A percentile compares a stretch with the other conserved stretches of the same genome.
These are phyloP conservation scores for Erannis defoliaria DNA, from an alignment of 2,888 invertebrate species.

Conservation along the genomic window DNA sequence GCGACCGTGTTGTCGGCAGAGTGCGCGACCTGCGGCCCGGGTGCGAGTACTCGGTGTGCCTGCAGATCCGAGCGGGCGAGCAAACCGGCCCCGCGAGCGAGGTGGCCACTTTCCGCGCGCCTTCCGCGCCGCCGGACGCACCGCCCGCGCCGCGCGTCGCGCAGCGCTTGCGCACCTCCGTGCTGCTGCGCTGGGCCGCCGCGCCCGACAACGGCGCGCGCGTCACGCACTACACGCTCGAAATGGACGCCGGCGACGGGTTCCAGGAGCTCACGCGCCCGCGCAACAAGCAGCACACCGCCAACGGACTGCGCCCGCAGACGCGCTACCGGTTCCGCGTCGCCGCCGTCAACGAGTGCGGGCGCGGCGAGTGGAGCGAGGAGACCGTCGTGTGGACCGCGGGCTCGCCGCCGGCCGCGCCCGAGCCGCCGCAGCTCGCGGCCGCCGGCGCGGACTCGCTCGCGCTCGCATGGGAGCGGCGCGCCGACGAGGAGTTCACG, in stretches of 20 bases:
- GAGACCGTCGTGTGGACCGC: conserved; percentile 90
- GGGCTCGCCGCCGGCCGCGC: conserved; percentile 93
- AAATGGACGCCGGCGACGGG: conserved; percentile 91
- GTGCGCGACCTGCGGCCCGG: conserved; percentile 95
- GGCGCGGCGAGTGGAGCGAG: conserved; percentile 91
- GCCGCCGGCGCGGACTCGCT: conserved; percentile 88
- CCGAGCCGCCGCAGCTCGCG: conserved; percentile 90
- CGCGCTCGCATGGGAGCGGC: conserved; percentile 91
- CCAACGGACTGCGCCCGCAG: conserved; percentile 91
- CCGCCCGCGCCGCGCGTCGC: conserved; percentile 91
- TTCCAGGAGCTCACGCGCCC: conserved; percentile 92
- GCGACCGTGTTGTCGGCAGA: conserved; percentile 51
- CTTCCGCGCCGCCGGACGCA: conserved; percentile 92
- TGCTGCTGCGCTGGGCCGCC: conserved; percentile 90
- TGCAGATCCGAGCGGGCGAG: conserved; percentile 92
- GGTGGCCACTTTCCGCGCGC: conserved; percentile 93
- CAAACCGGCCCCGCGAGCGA: conserved; percentile 92
- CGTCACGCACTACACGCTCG: conserved; percentile 91
- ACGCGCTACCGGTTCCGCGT: conserved; percentile 94
- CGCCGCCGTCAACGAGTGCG: conserved; percentile 93
- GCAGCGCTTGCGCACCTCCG: conserved; percentile 89
- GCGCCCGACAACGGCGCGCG: conserved; percentile 93
- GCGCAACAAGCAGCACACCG: conserved; percentile 91
- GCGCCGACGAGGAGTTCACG: conserved; percentile 92
- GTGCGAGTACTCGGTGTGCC: conserved; percentile 94